A percentile compares a stretch with the other conserved stretches of the same genome.
These are phyloP conservation scores for Cheilosia soror DNA, from an alignment of 2,888 invertebrate species.

Conservation along the genomic window DNA sequence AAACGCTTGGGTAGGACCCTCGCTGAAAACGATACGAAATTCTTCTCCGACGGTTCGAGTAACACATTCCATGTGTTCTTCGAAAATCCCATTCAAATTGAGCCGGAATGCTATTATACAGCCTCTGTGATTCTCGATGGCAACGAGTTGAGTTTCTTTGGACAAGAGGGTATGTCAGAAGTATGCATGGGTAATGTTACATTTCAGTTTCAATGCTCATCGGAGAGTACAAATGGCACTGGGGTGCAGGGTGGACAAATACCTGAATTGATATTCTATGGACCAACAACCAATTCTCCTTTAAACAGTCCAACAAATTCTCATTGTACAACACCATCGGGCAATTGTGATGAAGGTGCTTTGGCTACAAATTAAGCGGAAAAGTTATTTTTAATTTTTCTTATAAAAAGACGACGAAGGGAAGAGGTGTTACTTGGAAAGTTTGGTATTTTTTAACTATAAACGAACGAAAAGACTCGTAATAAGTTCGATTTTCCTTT, in stretches of 20 bases:
- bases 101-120: slow-evolving; percentile 97
- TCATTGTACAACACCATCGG: slow-evolving; percentile 81
- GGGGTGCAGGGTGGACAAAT: slow-evolving; percentile 99
- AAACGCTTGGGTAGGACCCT: slow-evolving; percentile 94
- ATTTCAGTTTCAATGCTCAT: slow-evolving; percentile 98
- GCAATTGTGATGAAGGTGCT: slow-evolving; percentile 77
- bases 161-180: slow-evolving; percentile 98
- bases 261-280: slow-evolving; percentile 97
- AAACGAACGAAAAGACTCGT: slow-evolving; percentile 51
- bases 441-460: slow-evolving; percentile 20
- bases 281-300: slow-evolving; percentile 87
- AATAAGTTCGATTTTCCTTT: slow-evolving; percentile 49
- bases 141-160: slow-evolving; percentile 97
- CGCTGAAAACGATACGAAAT: slow-evolving; percentile 96
- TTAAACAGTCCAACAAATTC: slow-evolving; percentile 82
- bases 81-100: slow-evolving; percentile 92
- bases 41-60: slow-evolving; percentile 98
- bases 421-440: slow-evolving; percentile 1
- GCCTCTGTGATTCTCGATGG: slow-evolving; percentile 98
- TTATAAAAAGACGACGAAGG: background rate
- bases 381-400: background rate
- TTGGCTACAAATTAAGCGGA: slow-evolving; percentile 37
- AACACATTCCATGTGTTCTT: slow-evolving; percentile 97
- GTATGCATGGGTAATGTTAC: slow-evolving; percentile 96
- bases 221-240: slow-evolving; percentile 98